Evolutionary conservation across 2,888 invertebrate species (phyloP).

Genomic region (Heliconius charithonia): DNA sequence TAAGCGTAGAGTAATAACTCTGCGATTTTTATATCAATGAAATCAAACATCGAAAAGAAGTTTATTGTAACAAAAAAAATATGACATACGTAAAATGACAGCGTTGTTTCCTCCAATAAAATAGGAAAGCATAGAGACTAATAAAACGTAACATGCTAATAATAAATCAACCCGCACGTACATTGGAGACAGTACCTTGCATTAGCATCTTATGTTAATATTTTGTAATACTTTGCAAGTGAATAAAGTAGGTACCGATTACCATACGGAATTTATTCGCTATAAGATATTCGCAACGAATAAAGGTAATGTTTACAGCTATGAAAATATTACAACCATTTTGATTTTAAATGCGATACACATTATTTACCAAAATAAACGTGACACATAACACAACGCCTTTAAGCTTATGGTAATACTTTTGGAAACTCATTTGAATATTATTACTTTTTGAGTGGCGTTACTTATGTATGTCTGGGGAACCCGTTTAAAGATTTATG

Average conservation of each 20-base stretch:
- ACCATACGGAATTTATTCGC: neutral
- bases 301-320: constrained; percentile 9
- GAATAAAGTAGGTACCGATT: constrained; percentile 1
- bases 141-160: neutral
- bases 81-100: neutral
- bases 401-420: constrained; percentile 48
- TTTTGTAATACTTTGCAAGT: constrained; percentile 17
- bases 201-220: constrained; percentile 20
- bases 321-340: constrained; percentile 30
- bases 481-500: constrained; percentile 32
- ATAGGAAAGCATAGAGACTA: neutral
- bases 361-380: constrained; percentile 32
- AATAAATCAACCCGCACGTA: neutral
- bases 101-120: neutral
- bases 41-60: neutral
- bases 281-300: neutral
- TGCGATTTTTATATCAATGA: neutral
- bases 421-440: constrained; percentile 53
- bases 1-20: neutral
- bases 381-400: constrained; percentile 60
- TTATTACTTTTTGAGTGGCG: constrained; percentile 52
- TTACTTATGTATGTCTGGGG: constrained; percentile 20
- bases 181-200: constrained; percentile 7
- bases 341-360: constrained; percentile 28
- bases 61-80: neutral